These are phyloP conservation scores for Ambastaia sidthimunki DNA, from an alignment of 2,797 vertebrate genomes.

Conservation along the genomic window DNA sequence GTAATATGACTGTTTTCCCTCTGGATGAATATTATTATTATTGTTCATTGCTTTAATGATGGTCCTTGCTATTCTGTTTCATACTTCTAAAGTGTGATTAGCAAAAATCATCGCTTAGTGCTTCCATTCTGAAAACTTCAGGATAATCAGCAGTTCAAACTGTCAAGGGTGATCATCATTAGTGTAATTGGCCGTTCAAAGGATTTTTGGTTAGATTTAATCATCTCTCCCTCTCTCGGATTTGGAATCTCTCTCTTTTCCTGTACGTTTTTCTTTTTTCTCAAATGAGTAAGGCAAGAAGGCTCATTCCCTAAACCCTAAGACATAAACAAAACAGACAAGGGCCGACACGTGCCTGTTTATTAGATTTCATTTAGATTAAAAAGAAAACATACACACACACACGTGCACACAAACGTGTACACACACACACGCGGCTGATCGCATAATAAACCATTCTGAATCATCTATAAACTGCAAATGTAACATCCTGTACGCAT, in stretches of 20 bases:
- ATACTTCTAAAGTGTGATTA: constrained; percentile 24
- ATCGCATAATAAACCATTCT: background rate
- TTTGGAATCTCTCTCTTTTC: background rate
- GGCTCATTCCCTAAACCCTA: background rate
- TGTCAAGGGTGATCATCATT: constrained; percentile 36
- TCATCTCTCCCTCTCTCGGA: constrained; percentile 1
- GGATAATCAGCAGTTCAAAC: constrained; percentile 29
- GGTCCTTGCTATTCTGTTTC: constrained; percentile 7
- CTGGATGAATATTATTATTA: constrained; percentile 7
- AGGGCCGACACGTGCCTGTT: background rate
- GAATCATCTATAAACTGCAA: background rate
- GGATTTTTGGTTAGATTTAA: constrained; percentile 30
- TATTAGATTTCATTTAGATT: background rate
- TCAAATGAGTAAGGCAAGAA: background rate
- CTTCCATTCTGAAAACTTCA: constrained; percentile 18
- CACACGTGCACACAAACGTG: too few species aligned
- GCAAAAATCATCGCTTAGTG: constrained; percentile 17
- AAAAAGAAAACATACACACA: background rate
- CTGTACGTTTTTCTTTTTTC: background rate
- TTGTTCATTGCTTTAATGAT: constrained; percentile 4
- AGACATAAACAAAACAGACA: background rate
- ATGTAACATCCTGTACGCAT: background rate
- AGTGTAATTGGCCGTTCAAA: constrained; percentile 37
- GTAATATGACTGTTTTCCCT: background rate
- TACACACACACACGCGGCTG: background rate